phyloP scores from a whole-genome alignment of 2,888 invertebrate genomes.

The Timema podura region DNA sequence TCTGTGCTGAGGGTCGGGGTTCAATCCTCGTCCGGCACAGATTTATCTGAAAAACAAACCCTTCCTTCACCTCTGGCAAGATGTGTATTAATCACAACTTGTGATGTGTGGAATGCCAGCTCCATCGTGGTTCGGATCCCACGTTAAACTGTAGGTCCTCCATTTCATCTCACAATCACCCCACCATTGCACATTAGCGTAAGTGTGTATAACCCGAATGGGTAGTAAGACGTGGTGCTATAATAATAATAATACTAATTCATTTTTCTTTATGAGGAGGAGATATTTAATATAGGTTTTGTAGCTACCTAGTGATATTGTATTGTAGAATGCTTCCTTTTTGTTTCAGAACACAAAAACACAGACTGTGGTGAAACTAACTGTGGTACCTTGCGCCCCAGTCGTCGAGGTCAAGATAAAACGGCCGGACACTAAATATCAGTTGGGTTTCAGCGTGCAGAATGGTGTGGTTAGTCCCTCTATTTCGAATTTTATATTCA shows the following conservation, averaged over 20 bases:
- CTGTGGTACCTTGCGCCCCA: constrained; percentile 98
- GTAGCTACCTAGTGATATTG: constrained; percentile 4
- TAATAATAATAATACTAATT: background rate
- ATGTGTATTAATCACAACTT: too few species aligned
- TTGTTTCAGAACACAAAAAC: constrained; percentile 71
- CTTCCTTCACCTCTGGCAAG: too few species aligned
- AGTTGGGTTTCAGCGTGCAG: constrained; percentile 99
- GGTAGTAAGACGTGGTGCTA: background rate
- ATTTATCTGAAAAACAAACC: too few species aligned
- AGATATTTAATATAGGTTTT: background rate
- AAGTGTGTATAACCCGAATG: too few species aligned
- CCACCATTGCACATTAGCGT: too few species aligned
- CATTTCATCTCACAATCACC: too few species aligned
- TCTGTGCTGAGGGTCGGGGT: too few species aligned
- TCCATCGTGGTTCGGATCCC: too few species aligned
- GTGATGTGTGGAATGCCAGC: too few species aligned
- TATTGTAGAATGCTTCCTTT: background rate
- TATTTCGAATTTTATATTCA: background rate
- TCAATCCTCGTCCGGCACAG: too few species aligned
- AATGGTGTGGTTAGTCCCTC: constrained; percentile 82
- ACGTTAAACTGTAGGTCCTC: too few species aligned
- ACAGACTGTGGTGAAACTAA: constrained; percentile 97
- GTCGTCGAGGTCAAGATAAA: constrained; percentile 99
- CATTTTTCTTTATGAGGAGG: background rate
- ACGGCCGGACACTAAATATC: constrained; percentile 98